Evolutionary conservation across 2,797 vertebrate species (phyloP), one percentile per base, ranked within the genome.

Genomic region (Lepilemur septentrionalis): DNA sequence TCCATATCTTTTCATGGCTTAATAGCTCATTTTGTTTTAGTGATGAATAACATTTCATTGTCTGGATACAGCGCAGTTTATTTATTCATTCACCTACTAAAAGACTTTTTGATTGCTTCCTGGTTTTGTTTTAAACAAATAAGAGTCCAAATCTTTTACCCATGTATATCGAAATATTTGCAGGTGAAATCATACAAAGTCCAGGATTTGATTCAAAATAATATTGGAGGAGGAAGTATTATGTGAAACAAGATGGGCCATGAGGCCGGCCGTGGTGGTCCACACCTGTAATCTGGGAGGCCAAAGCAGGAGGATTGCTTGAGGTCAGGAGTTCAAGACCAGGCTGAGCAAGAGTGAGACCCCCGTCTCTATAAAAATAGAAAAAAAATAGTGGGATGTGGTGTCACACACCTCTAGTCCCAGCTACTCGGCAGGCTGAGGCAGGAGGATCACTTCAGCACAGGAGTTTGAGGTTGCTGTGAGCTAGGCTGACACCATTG

Each of bases 141-240:
- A 76, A 61, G 32, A 46, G 12, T 78, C 25, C 52, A 52, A 55
- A 35, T 94, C 13, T 50, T 65, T 92, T 63, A 55, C 32, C 76
- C 28, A 32, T 25, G 4, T 55, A 7, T 38, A 55, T 30, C 52
- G 50, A 93, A 86, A 90, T 86, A 81, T 23, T 30, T 73, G 28
- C 65, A 80, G 50, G 12, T 67, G 41, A 94, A 50, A 55, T 83
- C 38, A 59, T 50, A 57, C 7, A 28, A 76, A n/a, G 35, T 43
- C 14, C 57, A 88, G 22, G 59, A 59, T 87, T 87, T 84, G n/a
- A 78, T 95, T 67, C 81, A n/a, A 65, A 96, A 69, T 79, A 38
- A 85, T 43, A 86, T 8, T 84, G 30, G 28, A 88, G 25, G 25
- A 88, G 50, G 32, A 78, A 28, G 22, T 35, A 46, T 59, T 25